A percentile compares a stretch with the other conserved stretches of the same genome.
phyloP scores from a whole-genome alignment of 2,888 invertebrate genomes.

The Agrochola lota region DNA sequence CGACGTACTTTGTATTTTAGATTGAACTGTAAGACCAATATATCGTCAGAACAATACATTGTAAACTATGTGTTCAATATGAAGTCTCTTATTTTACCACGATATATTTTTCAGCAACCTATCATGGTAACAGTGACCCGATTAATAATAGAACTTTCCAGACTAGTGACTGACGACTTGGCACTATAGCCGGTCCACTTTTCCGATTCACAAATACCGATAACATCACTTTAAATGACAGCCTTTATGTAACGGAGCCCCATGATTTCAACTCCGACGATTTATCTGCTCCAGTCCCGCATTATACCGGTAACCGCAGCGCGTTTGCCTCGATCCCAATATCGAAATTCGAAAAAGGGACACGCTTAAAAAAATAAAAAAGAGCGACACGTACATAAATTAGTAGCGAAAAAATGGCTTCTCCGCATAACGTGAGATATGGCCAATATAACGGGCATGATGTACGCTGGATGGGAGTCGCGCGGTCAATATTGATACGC shows the following conservation, averaged over 20 bases:
- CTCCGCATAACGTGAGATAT: conserved; percentile 83
- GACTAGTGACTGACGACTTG: conserved; percentile 27
- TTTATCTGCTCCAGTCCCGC: conserved; percentile 50
- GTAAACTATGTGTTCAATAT: background rate
- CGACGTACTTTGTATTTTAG: conserved; percentile 40
- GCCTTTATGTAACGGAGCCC: conserved; percentile 40
- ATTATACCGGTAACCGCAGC: conserved; percentile 57
- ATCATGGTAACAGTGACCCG: background rate
- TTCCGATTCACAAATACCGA: conserved; percentile 42
- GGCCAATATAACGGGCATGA: conserved; percentile 83
- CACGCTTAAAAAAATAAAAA: conserved; percentile 74
- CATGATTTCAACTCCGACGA: conserved; percentile 49
- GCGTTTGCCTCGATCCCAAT: conserved; percentile 57
- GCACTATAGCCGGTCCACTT: conserved; percentile 25
- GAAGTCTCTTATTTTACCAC: background rate
- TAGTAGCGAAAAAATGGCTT: conserved; percentile 78
- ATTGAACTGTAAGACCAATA: conserved; percentile 26
- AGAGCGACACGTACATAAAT: conserved; percentile 78
- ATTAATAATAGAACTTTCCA: conserved; percentile 16
- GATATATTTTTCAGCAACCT: background rate
- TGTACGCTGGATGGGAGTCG: conserved; percentile 81
- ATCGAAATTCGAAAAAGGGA: conserved; percentile 69
- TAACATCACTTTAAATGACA: conserved; percentile 53
- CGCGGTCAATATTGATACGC: conserved; percentile 88
- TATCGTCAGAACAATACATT: conserved; percentile 1